Base-by-base conservation (phyloP, 23 tunicate species). In the Ciona savignyi region DNA sequence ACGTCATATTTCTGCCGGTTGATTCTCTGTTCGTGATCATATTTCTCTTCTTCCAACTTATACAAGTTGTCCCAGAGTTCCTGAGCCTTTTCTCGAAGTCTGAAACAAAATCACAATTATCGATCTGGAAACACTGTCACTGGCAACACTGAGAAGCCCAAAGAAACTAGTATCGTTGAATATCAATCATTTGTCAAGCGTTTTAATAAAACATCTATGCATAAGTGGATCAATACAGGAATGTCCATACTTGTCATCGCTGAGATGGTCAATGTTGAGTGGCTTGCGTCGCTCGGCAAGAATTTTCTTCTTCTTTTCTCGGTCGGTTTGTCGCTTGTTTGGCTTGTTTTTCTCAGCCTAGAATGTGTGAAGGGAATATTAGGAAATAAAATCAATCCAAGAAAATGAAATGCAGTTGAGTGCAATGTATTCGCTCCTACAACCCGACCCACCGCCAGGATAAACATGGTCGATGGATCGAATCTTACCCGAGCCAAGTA, bases 321-420 rank as follows among this genome's bases (percentile, higher is more conserved):
- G 83, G n/a, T 91, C 97, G 22, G 97, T 91, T 70, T 91, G 97
- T 33, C 97, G 63, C 79, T 85, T 91, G 83, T 91, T 85, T 22
- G 97, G 97, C 49, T 91, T 91, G 75, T 83, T 80, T 77, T 85
- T 91, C 51, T 91, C 97, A 60, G 97, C 91, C 97, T 91, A 27
- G n/a, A 60, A 25, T 2, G 21, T 60, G 29, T 1, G 24, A 20
- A 68, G 23, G 48, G 27, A 22, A 30, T n/a, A n/a, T n/a, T n/a
- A n/a, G n/a, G n/a, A n/a, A n/a, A n/a, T n/a, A n/a, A n/a, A n/a
- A n/a, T n/a, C n/a, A n/a, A n/a, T n/a, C n/a, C n/a, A n/a, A n/a
- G n/a, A n/a, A n/a, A n/a, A n/a, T n/a, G n/a, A n/a, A n/a, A n/a
- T n/a, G n/a, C n/a, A n/a, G n/a, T n/a, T n/a, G n/a, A n/a, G n/a